Percentiles rank a stretch among this genome's conserved stretches.
Conservation (phyloP, 2,888 invertebrate species). For the Gnatocerus cornutus region DNA sequence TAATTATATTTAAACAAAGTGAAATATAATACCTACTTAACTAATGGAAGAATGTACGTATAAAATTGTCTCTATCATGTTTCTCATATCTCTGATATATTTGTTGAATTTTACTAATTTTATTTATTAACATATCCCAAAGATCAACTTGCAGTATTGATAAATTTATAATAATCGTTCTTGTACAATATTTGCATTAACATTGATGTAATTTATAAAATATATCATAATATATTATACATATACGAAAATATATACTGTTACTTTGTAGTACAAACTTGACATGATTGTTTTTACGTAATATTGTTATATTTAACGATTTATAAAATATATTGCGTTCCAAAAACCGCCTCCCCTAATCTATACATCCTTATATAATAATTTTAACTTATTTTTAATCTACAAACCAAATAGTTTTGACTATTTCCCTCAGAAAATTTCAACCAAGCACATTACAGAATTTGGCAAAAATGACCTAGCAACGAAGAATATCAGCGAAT, state of each 20-base stretch:
- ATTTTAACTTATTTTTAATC: too few relatives aligned
- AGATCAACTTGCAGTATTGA: slow-evolving; percentile 59
- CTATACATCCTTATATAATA: too few relatives aligned
- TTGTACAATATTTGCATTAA: slow-evolving; percentile 59
- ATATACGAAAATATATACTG: slow-evolving; percentile 64
- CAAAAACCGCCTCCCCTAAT: slow-evolving; percentile 45
- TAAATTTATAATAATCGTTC: slow-evolving; percentile 56
- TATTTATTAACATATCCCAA: slow-evolving; percentile 56
- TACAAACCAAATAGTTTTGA: too few relatives aligned
- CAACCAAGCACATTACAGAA: too few relatives aligned
- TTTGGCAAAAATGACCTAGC: too few relatives aligned
- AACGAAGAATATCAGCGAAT: too few relatives aligned
- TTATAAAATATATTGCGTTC: slow-evolving; percentile 68
- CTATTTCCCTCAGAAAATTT: too few relatives aligned
- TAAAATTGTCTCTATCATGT: slow-evolving; percentile 50
- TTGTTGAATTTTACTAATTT: slow-evolving; percentile 48
- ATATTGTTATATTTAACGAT: slow-evolving; percentile 69
- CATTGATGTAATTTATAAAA: slow-evolving; percentile 58
- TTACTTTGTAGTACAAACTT: slow-evolving; percentile 68
- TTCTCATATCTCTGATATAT: slow-evolving; percentile 51
- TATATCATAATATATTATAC: slow-evolving; percentile 58
- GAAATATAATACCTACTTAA: slow-evolving; percentile 43
- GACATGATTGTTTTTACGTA: slow-evolving; percentile 68
- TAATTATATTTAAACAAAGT: slow-evolving; percentile 50
- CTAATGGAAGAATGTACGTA: slow-evolving; percentile 48